Evolutionary conservation across 2,113 vertebrate genomes (phyloP).

Genomic region (Oxyura jamaicensis): DNA sequence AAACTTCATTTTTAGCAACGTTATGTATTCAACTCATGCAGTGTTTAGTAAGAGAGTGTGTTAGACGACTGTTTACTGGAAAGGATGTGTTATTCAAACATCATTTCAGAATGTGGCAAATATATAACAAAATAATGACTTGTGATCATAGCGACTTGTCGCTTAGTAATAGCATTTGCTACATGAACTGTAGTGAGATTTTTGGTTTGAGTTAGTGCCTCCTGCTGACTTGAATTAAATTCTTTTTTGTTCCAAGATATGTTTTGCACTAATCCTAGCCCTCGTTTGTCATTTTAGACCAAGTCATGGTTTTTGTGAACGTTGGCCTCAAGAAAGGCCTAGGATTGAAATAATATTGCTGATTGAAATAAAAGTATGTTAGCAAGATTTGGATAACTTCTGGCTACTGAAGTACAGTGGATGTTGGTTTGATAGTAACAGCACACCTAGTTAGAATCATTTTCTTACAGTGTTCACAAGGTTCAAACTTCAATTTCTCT

Average conservation of each 20-base stretch:
- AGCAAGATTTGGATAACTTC: not conserved
- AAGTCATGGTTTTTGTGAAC: not conserved
- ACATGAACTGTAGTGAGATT: not conserved
- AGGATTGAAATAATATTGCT: not conserved
- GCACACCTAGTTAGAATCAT: not conserved
- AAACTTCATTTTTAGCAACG: not conserved
- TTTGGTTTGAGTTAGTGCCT: constrained; percentile 22
- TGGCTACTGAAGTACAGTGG: not conserved
- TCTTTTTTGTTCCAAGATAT: not conserved
- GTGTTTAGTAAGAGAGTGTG: not conserved
- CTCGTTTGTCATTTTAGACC: not conserved
- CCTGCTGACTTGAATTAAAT: not conserved
- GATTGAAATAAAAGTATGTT: not conserved
- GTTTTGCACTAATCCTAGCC: not conserved
- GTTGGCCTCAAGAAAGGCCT: not conserved
- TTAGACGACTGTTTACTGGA: not conserved
- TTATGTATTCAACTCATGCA: not conserved
- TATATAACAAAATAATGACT: not conserved
- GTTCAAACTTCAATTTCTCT: not conserved
- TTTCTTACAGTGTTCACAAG: not conserved
- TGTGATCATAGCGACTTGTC: not conserved
- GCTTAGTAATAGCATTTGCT: not conserved
- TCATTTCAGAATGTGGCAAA: constrained; percentile 7
- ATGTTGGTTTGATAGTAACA: not conserved
- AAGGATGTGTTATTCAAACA: not conserved